Percentiles rank a stretch among this genome's conserved stretches.
phyloP scores from a whole-genome alignment of 2,888 invertebrate genomes.

The Drosophila robusta region DNA sequence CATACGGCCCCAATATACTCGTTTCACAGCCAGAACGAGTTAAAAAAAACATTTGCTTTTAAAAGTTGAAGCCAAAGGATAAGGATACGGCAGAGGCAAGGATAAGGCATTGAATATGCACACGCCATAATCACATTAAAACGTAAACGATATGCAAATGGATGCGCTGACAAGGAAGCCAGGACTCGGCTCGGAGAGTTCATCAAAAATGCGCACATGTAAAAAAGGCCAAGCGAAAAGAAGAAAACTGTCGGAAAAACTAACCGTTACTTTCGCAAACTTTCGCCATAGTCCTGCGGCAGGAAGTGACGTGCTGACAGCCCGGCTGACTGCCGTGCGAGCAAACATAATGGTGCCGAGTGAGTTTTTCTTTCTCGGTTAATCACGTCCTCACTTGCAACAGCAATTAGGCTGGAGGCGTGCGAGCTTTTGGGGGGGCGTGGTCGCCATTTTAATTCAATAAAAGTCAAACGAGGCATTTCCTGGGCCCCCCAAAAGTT shows the following conservation, averaged over 20 bases:
- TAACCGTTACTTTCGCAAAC: constrained; percentile 39
- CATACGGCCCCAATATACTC: no score
- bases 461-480: constrained; percentile 76
- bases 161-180: constrained; percentile 77
- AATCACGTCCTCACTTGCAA: constrained; percentile 71
- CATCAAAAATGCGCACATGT: constrained; percentile 74
- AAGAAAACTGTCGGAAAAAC: constrained; percentile 50
- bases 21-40: neutral
- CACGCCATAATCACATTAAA: constrained; percentile 81
- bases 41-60: constrained; percentile 43
- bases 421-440: neutral
- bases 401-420: constrained; percentile 56
- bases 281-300: constrained; percentile 57
- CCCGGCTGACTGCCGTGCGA: constrained; percentile 4
- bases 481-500: constrained; percentile 48
- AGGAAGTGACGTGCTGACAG: constrained; percentile 48
- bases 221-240: constrained; percentile 45
- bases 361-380: constrained; percentile 53
- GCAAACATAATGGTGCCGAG: constrained; percentile 15
- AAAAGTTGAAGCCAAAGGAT: constrained; percentile 56
- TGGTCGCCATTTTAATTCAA: constrained; percentile 71
- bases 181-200: constrained; percentile 43
- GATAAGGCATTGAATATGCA: constrained; percentile 75
- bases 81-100: constrained; percentile 24
- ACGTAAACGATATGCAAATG: constrained; percentile 81